Evolutionary conservation across 2,113 vertebrate genomes (phyloP).

Genomic region (Otus sunia): DNA sequence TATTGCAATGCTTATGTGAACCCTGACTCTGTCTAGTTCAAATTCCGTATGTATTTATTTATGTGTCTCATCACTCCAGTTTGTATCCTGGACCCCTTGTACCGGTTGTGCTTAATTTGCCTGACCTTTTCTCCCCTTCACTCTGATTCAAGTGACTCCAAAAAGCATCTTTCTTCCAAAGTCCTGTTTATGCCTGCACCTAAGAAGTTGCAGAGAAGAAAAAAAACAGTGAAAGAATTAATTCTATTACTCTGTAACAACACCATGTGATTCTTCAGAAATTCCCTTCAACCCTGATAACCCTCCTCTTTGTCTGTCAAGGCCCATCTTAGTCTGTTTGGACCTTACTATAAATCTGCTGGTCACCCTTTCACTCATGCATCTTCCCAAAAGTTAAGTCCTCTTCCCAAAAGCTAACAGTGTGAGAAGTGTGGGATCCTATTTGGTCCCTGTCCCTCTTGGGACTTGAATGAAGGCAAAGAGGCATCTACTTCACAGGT

Average conservation of each 20-base stretch:
- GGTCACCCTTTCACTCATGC: not conserved
- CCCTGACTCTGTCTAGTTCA: not conserved
- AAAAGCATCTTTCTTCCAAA: not conserved
- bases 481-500: not conserved
- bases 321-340: not conserved
- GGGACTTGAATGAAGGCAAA: not conserved
- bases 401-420: not conserved
- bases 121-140: not conserved
- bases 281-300: not conserved
- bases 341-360: not conserved
- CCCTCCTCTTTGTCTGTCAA: not conserved
- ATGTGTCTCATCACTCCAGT: not conserved
- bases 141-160: not conserved
- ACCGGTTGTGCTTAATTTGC: not conserved
- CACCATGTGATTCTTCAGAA: not conserved
- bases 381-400: not conserved
- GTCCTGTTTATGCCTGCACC: not conserved
- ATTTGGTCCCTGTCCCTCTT: not conserved
- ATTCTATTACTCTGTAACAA: not conserved
- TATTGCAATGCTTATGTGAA: not conserved
- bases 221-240: not conserved
- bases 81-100: not conserved
- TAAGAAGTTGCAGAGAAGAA: not conserved
- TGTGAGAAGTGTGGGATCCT: not conserved
- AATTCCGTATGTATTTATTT: not conserved